Evolutionary conservation across 2,888 invertebrate genomes (phyloP), one percentile per base, ranked within the genome.

Genomic region (Steinernema carpocapsae): DNA sequence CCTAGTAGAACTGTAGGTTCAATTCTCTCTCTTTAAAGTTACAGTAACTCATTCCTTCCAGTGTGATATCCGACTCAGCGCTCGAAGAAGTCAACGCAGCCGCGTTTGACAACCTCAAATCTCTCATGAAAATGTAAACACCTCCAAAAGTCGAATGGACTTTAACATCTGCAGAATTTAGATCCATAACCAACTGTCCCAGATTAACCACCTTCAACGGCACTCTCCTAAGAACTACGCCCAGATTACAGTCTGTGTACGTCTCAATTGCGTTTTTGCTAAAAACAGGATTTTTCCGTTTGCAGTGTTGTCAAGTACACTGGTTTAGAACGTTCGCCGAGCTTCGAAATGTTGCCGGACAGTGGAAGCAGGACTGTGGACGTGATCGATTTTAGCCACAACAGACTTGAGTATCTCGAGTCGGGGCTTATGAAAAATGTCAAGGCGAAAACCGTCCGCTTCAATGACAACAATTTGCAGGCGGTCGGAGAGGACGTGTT

Each of bases 401-500:
- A 84, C 70, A 71, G 75, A 19, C 77, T 83, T 17, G 42, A 59
- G 19, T 48, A 37, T 10, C 51, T 76, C 46, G 72, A 24, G 12
- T 37, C 52, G n/a, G 45, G 77, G 3, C 76, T 76, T 70, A 75
- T 83, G 26, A 71, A 75, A 46, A 74, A 78, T 70, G 79, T 83
- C 17, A 73, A 77, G 22, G 81, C 79, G 3, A 72, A 78, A 74
- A 72, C 70, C 72, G 46, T 74, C 17, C 75, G 74, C 29, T 42
- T 83, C 70, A 78, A 73, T 71, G 72, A 80, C 29, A 84, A 84
- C 64, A 71, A 75, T 24, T 52, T 84, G 1, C 46, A 74, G 10
- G 76, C 77, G 72, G 78, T 85, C 10, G 79, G 77, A 3, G 80
- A 78, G 4, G 76, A 82, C 52, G 85, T 85, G 0, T 85, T 85